Percentiles rank a stretch among this genome's conserved stretches.
phyloP scores from a whole-genome alignment of 2,113 vertebrate species.

The Carassius auratus region DNA sequence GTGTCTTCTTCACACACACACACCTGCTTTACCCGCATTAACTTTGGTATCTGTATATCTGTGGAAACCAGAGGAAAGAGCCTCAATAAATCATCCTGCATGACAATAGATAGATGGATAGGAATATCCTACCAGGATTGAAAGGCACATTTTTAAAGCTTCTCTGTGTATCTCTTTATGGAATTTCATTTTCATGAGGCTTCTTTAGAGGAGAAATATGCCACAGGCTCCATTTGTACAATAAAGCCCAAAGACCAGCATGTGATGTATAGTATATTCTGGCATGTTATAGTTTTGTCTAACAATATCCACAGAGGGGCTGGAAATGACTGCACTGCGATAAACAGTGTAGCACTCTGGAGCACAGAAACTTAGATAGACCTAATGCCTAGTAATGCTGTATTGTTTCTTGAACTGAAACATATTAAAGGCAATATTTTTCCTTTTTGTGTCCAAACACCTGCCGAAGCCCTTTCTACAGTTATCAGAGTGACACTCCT shows the following conservation, averaged over 20 bases:
- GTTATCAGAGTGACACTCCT: background rate
- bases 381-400: slow-evolving; percentile 4
- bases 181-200: background rate
- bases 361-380: slow-evolving; percentile 10
- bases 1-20: background rate
- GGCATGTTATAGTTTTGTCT: slow-evolving; percentile 31
- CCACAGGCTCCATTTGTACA: slow-evolving; percentile 18
- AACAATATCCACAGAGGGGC: slow-evolving; percentile 26
- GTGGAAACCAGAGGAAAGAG: background rate
- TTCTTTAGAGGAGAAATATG: slow-evolving; percentile 18
- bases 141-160: slow-evolving; percentile 4
- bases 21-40: slow-evolving; percentile 8
- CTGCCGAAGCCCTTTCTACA: background rate
- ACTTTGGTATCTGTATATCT: background rate
- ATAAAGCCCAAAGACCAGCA: slow-evolving; percentile 26
- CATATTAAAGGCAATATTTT: slow-evolving; percentile 25
- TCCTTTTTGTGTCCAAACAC: slow-evolving; percentile 7
- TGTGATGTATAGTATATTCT: slow-evolving; percentile 23
- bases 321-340: slow-evolving; percentile 14
- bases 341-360: slow-evolving; percentile 2
- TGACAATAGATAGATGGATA: background rate
- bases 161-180: slow-evolving; percentile 22
- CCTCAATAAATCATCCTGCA: background rate
- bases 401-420: background rate
- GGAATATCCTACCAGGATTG: background rate